Base-by-base conservation (phyloP, 35 echinoderm and acorn worm species). In the Eucidaris tribuloides region DNA sequence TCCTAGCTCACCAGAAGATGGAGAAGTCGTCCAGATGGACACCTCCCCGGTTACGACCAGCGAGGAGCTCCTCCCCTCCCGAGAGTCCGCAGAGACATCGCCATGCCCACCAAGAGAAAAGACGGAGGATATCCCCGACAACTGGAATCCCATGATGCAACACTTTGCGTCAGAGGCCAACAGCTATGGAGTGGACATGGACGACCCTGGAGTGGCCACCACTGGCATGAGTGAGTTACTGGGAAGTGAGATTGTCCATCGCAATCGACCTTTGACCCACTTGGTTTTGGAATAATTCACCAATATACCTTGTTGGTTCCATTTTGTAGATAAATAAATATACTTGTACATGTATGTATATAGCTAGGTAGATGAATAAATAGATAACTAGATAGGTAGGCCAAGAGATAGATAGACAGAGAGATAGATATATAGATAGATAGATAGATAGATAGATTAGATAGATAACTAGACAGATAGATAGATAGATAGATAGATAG, bases 121-220 rank as follows among this genome's bases (percentile, higher is more conserved):
- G 11, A 35, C 36, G 60, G 60, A 64, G 3, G 36, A 5, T 7
- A 43, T 72, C n/a, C 14, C 20, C 15, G 79, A 77, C 65, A 31
- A 63, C 13, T 92, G 90, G 90, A 76, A 92, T 83, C 90, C 90
- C 18, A 87, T 87, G 90, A 19, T 45, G 40, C 46, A 61, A 35
- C 74, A 92, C 37, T 92, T 36, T 55, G 52, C 42, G 32, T 92
- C 90, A 31, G 83, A 86, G 31, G 58, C 7, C 20, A 92, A 92
- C 44, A 82, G 83, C 52, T 87, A 87, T 76, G 49, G 81, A n/a
- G 79, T 92, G 22, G 90, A 92, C 64, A 61, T 83, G 28, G 90
- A 92, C 77, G 78, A 87, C 28, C 77, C 54, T n/a, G 90, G 64
- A 5, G 79, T 86, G 30, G 90, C 90, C 19, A 86, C 90, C 1